These are phyloP conservation scores for Bovichtus variegatus DNA, from an alignment of 2,797 vertebrate species.

Conservation along the genomic window DNA sequence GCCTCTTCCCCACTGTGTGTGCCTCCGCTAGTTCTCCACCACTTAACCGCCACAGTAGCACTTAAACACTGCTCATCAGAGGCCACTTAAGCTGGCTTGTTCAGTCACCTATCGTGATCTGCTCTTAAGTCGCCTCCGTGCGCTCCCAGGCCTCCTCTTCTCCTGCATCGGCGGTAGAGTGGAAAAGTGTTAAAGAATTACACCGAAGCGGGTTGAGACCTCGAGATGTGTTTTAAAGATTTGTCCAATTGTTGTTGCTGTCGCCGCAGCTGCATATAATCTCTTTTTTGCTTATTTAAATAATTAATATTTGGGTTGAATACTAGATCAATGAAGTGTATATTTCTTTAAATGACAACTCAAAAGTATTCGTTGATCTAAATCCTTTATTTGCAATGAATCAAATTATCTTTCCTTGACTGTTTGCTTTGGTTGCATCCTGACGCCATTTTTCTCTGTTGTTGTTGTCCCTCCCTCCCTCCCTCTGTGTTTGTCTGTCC, in stretches of 20 bases:
- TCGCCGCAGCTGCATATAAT: neutral
- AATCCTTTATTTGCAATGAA: neutral
- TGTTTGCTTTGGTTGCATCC: neutral
- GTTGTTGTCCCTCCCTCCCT: neutral
- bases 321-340: neutral
- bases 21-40: slow-evolving; percentile 50
- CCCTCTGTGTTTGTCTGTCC: neutral
- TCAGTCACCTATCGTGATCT: slow-evolving; percentile 66
- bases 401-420: neutral
- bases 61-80: slow-evolving; percentile 74
- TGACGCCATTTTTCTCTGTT: neutral
- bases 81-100: slow-evolving; percentile 71
- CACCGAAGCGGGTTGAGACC: slow-evolving; percentile 15
- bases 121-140: slow-evolving; percentile 68
- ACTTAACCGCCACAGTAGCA: slow-evolving; percentile 72
- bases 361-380: neutral
- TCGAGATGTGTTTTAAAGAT: slow-evolving; percentile 27
- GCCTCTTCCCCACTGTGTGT: slow-evolving; percentile 26
- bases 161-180: slow-evolving; percentile 35
- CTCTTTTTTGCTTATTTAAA: neutral
- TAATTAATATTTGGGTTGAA: slow-evolving; percentile 5
- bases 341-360: neutral
- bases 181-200: slow-evolving; percentile 52
- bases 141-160: slow-evolving; percentile 27
- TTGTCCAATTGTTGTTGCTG: slow-evolving; percentile 20